These are phyloP conservation scores for Acleris sparsana DNA, from an alignment of 2,888 invertebrate species.

Conservation along the genomic window DNA sequence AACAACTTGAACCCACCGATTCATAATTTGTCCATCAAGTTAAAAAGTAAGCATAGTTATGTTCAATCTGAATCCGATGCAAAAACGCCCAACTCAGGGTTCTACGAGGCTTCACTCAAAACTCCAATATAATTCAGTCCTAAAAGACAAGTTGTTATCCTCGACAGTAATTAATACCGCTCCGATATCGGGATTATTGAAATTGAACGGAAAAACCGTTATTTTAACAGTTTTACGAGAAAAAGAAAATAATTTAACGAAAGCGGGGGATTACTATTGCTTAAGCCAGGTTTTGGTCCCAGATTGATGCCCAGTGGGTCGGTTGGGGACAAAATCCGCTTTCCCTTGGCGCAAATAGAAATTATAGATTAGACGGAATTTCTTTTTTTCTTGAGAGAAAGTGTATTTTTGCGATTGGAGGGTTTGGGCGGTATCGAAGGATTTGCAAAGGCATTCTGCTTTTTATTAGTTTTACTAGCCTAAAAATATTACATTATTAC, in stretches of 20 bases:
- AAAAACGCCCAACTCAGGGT: too few relatives aligned
- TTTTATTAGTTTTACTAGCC: too few relatives aligned
- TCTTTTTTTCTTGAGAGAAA: conserved; percentile 18
- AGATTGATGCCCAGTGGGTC: conserved; percentile 48
- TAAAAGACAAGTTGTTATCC: conserved; percentile 6
- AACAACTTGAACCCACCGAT: too few relatives aligned
- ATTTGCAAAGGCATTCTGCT: not conserved
- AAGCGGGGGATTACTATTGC: conserved; percentile 52
- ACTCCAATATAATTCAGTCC: not conserved
- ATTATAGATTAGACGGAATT: conserved; percentile 33
- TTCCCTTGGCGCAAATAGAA: conserved; percentile 42
- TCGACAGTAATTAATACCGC: conserved; percentile 21
- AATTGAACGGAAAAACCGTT: conserved; percentile 24
- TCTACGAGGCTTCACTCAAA: too few relatives aligned
- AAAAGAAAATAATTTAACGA: conserved; percentile 48
- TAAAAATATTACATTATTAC: too few relatives aligned
- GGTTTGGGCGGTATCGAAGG: not conserved
- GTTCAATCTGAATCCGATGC: too few relatives aligned
- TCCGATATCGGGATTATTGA: conserved; percentile 19
- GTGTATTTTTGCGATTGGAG: conserved; percentile 10
- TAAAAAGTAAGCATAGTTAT: too few relatives aligned
- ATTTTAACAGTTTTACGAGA: conserved; percentile 38
- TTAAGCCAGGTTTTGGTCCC: conserved; percentile 50
- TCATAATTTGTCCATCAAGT: too few relatives aligned
- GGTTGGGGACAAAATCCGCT: conserved; percentile 42